Evolutionary conservation across 2,888 invertebrate species (phyloP).

Genomic region (Brachylomia viminalis): DNA sequence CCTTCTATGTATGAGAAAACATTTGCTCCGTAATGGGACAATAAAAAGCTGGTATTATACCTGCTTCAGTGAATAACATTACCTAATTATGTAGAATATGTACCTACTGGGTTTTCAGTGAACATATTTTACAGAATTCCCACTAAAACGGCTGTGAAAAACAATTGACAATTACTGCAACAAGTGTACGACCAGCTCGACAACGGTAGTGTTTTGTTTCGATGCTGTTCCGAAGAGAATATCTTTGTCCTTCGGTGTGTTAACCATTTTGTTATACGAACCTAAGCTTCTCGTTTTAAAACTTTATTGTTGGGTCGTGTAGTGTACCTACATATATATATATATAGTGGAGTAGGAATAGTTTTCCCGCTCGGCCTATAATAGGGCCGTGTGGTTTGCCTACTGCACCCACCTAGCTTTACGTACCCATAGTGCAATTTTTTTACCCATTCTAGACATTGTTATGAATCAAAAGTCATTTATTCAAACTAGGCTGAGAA

Average conservation of each 20-base stretch:
- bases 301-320: background rate
- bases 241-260: background rate
- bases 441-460: background rate
- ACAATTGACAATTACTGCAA: too few relatives aligned
- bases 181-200: background rate
- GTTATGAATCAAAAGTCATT: background rate
- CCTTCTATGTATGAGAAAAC: too few relatives aligned
- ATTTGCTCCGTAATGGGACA: too few relatives aligned
- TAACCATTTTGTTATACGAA: background rate
- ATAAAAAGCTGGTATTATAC: too few relatives aligned
- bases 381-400: too few relatives aligned
- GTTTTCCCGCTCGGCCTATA: background rate
- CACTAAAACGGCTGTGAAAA: background rate
- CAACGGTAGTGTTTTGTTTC: constrained; percentile 10
- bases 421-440: background rate
- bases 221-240: background rate
- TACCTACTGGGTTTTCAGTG: too few relatives aligned
- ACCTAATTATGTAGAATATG: too few relatives aligned
- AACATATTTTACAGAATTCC: background rate
- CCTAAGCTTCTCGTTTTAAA: background rate
- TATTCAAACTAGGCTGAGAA: background rate
- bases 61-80: too few relatives aligned
- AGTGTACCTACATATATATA: background rate
- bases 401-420: too few relatives aligned
- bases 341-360: background rate